Evolutionary conservation across 2,113 vertebrate species (phyloP).

Genomic region (Gyps fulvus): DNA sequence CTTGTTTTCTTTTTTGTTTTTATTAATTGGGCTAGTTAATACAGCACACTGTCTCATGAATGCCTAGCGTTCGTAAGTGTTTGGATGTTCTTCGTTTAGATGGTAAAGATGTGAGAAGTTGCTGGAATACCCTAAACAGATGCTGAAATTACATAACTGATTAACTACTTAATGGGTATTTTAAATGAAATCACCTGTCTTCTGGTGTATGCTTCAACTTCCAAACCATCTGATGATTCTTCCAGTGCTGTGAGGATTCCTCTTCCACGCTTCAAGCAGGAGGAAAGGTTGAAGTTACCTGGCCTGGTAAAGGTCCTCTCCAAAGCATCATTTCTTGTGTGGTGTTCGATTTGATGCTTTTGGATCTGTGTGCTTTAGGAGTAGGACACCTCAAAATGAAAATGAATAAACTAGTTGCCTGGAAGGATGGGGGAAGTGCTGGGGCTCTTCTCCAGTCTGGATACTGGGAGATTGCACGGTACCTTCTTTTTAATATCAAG

Average conservation of each 20-base stretch:
- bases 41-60: neutral
- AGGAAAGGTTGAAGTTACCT: neutral
- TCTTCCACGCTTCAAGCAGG: neutral
- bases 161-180: neutral
- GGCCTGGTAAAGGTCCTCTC: neutral
- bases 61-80: neutral
- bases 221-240: neutral
- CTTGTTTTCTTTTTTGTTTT: neutral
- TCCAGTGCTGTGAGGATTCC: neutral
- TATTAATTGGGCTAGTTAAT: neutral
- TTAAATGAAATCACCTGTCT: neutral
- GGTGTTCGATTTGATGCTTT: neutral
- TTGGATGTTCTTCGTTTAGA: neutral
- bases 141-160: neutral
- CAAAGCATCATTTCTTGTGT: neutral
- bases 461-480: neutral
- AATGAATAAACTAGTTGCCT: neutral
- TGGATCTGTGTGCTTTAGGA: neutral
- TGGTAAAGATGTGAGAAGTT: neutral
- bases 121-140: neutral
- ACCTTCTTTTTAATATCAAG: neutral
- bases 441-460: neutral
- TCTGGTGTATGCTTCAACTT: neutral
- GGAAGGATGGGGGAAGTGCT: neutral
- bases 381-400: neutral